phyloP scores from a whole-genome alignment of 2,113 vertebrate genomes.

The Herpailurus yagouaroundi region DNA sequence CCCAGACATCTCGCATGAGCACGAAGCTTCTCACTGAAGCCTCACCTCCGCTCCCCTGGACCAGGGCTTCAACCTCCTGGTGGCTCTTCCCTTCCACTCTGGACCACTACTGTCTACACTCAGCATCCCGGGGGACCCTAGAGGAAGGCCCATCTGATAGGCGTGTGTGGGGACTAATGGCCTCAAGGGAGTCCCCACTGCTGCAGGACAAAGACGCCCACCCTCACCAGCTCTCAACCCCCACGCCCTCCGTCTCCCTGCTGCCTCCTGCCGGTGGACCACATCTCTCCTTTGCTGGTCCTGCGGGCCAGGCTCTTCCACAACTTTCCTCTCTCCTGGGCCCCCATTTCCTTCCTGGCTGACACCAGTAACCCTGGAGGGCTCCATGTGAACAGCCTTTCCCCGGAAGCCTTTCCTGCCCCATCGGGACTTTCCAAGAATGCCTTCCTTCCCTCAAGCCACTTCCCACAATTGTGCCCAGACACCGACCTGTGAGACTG shows the following conservation, averaged over 20 bases:
- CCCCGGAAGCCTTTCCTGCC: not conserved
- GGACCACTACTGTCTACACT: rapidly evolving
- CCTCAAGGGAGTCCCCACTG: rapidly evolving
- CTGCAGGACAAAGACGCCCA: rapidly evolving
- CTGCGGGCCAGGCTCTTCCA: not conserved
- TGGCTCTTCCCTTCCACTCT: not conserved
- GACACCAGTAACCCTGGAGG: not conserved
- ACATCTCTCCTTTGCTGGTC: rapidly evolving
- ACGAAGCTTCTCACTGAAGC: not conserved
- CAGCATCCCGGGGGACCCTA: not conserved
- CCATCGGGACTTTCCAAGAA: not conserved
- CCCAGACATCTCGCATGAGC: rapidly evolving
- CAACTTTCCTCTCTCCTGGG: not conserved
- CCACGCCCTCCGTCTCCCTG: rapidly evolving
- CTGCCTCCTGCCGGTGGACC: rapidly evolving
- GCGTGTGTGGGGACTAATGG: not conserved
- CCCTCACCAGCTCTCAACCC: not conserved
- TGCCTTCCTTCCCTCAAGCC: not conserved
- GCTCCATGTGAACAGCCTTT: not conserved
- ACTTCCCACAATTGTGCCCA: not conserved
- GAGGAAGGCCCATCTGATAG: rapidly evolving
- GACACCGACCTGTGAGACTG: rapidly evolving
- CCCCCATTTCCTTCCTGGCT: not conserved
- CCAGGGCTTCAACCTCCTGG: rapidly evolving
- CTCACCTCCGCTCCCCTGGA: not conserved